Base-by-base conservation (phyloP, 2,888 invertebrate species). In the Nomada ruficornis region DNA sequence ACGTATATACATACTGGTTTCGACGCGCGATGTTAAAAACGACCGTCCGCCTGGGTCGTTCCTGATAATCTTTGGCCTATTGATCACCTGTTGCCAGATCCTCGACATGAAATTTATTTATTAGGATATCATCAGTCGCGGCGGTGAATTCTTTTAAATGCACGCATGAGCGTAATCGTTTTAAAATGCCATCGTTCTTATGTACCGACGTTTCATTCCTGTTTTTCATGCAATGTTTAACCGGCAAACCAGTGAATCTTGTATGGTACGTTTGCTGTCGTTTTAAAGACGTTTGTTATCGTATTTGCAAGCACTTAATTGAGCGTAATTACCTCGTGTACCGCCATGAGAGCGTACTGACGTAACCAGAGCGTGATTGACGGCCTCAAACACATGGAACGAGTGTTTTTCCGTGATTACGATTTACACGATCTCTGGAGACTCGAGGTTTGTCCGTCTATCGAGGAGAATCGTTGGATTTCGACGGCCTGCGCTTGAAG, bases 351-450 rank as follows among this genome's bases (percentile, higher is more conserved):
- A 76, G 42, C 59, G 60, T 70, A 84, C 82, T 86, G 87, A 87
- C 80, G 87, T 87, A 87, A 87, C 67, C 88, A 60, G 87, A 87
- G 86, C 87, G 87, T 87, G 87, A 87, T 87, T 86, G 84, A 77
- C 83, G 81, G 57, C 85, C 87, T 87, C 82, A 87, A 77, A 77
- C 67, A 63, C 69, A 50, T 64, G 69, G 52, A 65, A 20, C 68
- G 29, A 29, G 63, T 84, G 71, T 86, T 83, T 83, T 80, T 83
- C 77, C 77, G 62, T n/a, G 70, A 54, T 70, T 47, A 52, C 54
- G 60, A 11, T 77, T 54, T 67, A 29, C 29, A n/a, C 47, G 60
- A 57, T 59, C 64, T 15, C 26, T 13, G 15, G 47, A n/a, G n/a
- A 1, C 9, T n/a, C 18, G 44, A 26, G 1, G 20, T 2, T 18